phyloP scores from a whole-genome alignment of 2,888 invertebrate species.

The Philereme transversata region DNA sequence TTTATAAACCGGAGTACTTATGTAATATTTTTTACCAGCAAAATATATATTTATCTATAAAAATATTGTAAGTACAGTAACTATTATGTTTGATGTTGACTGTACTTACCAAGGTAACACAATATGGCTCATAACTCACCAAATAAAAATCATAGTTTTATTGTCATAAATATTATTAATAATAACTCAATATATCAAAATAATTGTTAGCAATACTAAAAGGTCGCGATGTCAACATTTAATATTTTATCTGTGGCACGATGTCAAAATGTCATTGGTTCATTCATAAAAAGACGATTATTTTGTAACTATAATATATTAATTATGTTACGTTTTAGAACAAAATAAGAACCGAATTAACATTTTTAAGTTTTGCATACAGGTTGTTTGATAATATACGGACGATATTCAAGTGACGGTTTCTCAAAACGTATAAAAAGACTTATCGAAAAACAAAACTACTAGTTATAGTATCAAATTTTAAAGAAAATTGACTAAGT shows the following conservation, averaged over 20 bases:
- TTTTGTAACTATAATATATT: constrained; percentile 1
- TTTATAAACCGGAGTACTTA: no score
- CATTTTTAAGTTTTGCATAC: no score
- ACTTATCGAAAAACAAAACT: no score
- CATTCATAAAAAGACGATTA: constrained; percentile 21
- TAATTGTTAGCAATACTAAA: constrained; percentile 14
- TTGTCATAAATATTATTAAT: constrained; percentile 19
- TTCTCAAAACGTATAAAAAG: no score
- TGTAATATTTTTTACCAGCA: no score
- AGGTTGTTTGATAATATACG: no score
- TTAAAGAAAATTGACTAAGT: no score
- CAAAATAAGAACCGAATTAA: no score
- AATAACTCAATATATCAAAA: constrained; percentile 21
- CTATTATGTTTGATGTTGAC: no score
- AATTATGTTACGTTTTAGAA: not conserved
- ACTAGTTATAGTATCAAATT: no score
- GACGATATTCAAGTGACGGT: no score
- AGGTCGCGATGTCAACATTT: constrained; percentile 24
- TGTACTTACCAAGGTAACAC: constrained; percentile 4
- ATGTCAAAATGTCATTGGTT: constrained; percentile 17
- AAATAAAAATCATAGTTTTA: constrained; percentile 7
- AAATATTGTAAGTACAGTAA: not conserved
- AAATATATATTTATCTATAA: no score
- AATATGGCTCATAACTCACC: constrained; percentile 19
- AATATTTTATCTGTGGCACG: constrained; percentile 17